These are phyloP conservation scores for Chromis chromis DNA, from an alignment of 2,797 vertebrate species.

Conservation along the genomic window DNA sequence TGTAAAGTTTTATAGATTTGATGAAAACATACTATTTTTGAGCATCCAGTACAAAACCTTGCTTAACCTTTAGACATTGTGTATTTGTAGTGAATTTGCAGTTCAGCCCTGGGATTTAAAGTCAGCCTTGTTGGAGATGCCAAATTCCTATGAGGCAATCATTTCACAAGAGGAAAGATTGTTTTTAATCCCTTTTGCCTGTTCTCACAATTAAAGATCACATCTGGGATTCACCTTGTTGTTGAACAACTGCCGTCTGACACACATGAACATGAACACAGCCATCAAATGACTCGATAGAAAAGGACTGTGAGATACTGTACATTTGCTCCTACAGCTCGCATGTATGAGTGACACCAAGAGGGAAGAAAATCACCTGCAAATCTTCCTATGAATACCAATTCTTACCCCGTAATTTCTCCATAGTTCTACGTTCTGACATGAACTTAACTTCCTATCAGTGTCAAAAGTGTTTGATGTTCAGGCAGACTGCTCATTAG, in stretches of 20 bases:
- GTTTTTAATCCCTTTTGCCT: conserved; percentile 31
- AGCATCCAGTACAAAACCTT: neutral
- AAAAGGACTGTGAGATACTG: conserved; percentile 4
- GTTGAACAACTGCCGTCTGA: conserved; percentile 23
- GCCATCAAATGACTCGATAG: neutral
- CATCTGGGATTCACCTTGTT: conserved; percentile 20
- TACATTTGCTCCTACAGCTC: conserved; percentile 7
- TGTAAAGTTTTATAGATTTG: conserved; percentile 7
- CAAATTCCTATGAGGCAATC: conserved; percentile 59
- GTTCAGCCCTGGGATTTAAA: conserved; percentile 17
- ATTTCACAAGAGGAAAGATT: conserved; percentile 42
- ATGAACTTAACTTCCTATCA: conserved; percentile 27
- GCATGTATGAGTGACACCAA: neutral
- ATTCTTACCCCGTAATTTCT: conserved; percentile 8
- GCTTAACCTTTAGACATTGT: neutral
- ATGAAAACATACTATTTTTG: conserved; percentile 27
- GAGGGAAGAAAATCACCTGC: conserved; percentile 30
- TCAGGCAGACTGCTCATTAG: conserved; percentile 41
- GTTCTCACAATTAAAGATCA: conserved; percentile 25
- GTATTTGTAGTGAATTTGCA: conserved; percentile 9
- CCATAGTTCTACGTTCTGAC: conserved; percentile 13
- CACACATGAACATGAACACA: conserved; percentile 16
- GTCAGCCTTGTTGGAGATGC: conserved; percentile 22
- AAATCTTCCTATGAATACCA: conserved; percentile 14
- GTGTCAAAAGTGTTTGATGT: conserved; percentile 52